Evolutionary conservation across 2,888 invertebrate species (phyloP).

Genomic region (Cryptus viduatorius): DNA sequence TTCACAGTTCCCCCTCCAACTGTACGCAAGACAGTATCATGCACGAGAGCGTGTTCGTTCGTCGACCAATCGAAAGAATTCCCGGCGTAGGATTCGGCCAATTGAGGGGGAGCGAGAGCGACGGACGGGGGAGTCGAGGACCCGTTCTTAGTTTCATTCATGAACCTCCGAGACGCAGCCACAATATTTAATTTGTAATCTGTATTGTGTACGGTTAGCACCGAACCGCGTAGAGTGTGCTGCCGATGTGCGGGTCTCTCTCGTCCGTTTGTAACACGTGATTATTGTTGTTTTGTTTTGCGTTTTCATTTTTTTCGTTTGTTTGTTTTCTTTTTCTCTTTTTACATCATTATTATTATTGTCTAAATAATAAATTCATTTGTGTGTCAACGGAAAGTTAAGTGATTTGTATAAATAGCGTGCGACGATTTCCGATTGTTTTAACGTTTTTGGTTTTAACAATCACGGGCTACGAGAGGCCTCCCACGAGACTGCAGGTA

Average conservation of each 20-base stretch:
- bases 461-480: slow-evolving; percentile 48
- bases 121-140: slow-evolving; percentile 64
- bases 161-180: slow-evolving; percentile 78
- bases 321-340: slow-evolving; percentile 49
- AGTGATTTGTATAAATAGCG: slow-evolving; percentile 61
- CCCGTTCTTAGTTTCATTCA: slow-evolving; percentile 83
- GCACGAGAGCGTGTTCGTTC: slow-evolving; percentile 14
- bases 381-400: slow-evolving; percentile 34
- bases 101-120: slow-evolving; percentile 66
- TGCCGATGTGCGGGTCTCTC: slow-evolving; percentile 80
- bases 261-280: slow-evolving; percentile 77
- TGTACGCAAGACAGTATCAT: neutral
- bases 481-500: slow-evolving; percentile 75
- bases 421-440: slow-evolving; percentile 65
- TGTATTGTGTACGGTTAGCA: slow-evolving; percentile 81
- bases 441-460: slow-evolving; percentile 42
- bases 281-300: slow-evolving; percentile 74
- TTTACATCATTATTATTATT: neutral
- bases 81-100: slow-evolving; percentile 62
- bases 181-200: slow-evolving; percentile 81
- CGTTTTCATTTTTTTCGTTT: slow-evolving; percentile 72
- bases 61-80: slow-evolving; percentile 62
- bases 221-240: slow-evolving; percentile 77
- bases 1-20: slow-evolving; percentile 26
- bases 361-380: neutral